Percentiles rank a stretch among this genome's conserved stretches.
phyloP scores from a whole-genome alignment of 2,888 invertebrate species.

The Mactromeris polynyma region DNA sequence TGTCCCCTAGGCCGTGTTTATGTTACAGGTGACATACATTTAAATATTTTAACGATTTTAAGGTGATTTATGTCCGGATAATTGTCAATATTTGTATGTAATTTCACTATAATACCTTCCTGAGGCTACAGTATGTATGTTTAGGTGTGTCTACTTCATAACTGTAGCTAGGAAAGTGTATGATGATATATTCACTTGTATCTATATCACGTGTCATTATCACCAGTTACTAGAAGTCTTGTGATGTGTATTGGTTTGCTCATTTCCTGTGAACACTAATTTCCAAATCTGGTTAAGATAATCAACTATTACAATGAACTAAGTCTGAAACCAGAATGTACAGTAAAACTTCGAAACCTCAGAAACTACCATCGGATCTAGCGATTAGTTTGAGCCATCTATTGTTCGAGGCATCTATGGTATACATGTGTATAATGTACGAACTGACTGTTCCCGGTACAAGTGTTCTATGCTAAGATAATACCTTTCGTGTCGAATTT shows the following conservation, averaged over 20 bases:
- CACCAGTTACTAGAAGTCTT: not conserved
- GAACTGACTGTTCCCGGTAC: too few species aligned
- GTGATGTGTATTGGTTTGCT: not conserved
- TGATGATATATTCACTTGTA: not conserved
- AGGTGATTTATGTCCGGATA: constrained; percentile 19
- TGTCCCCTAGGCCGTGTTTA: constrained; percentile 23
- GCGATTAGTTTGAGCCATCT: too few species aligned
- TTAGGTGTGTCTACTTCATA: not conserved
- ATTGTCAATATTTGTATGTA: constrained; percentile 38
- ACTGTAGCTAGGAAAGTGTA: not conserved
- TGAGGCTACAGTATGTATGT: not conserved
- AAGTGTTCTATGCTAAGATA: too few species aligned
- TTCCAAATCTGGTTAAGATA: not conserved
- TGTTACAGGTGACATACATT: not conserved
- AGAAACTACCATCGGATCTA: too few species aligned
- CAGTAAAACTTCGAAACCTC: too few species aligned
- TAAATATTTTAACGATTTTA: constrained; percentile 20
- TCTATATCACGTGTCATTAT: not conserved
- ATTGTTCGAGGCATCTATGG: too few species aligned
- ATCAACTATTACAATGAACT: not conserved
- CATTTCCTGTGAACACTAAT: not conserved
- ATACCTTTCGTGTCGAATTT: not conserved
- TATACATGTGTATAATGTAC: too few species aligned
- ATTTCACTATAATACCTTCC: constrained; percentile 1
- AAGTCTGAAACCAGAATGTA: not conserved